phyloP scores from a whole-genome alignment of 2,797 vertebrate genomes.

The Erpetoichthys calabaricus region DNA sequence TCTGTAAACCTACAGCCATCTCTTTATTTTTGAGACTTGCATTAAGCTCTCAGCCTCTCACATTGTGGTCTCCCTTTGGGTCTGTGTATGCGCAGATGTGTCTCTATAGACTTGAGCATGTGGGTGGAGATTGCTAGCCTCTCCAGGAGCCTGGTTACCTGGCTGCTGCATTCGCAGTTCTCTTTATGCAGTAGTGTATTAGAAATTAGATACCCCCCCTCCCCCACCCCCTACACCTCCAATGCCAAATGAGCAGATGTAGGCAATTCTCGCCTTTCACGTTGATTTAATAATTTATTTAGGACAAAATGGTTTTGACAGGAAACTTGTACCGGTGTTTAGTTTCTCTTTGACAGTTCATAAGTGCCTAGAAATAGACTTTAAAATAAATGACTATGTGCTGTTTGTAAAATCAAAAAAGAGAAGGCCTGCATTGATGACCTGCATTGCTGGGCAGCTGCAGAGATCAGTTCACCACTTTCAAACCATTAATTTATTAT shows the following conservation, averaged over 20 bases:
- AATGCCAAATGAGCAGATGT: background rate
- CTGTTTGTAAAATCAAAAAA: too few species aligned
- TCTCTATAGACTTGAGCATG: constrained; percentile 1
- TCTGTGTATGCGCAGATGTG: background rate
- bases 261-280: background rate
- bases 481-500: constrained; percentile 1
- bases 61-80: background rate
- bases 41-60: too few species aligned
- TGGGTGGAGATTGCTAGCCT: background rate
- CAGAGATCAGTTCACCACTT: background rate
- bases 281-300: background rate
- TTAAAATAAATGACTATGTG: too few species aligned
- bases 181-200: background rate
- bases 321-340: background rate
- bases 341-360: background rate
- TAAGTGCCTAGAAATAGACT: background rate
- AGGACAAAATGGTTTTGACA: constrained; percentile 2
- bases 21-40: too few species aligned
- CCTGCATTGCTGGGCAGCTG: background rate
- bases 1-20: too few species aligned
- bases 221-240: background rate
- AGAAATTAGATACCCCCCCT: background rate
- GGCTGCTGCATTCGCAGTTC: background rate
- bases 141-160: background rate
- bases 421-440: too few species aligned